phyloP scores from a whole-genome alignment of 1,140 invertebrate genomes.

The Oryzaephilus surinamensis region DNA sequence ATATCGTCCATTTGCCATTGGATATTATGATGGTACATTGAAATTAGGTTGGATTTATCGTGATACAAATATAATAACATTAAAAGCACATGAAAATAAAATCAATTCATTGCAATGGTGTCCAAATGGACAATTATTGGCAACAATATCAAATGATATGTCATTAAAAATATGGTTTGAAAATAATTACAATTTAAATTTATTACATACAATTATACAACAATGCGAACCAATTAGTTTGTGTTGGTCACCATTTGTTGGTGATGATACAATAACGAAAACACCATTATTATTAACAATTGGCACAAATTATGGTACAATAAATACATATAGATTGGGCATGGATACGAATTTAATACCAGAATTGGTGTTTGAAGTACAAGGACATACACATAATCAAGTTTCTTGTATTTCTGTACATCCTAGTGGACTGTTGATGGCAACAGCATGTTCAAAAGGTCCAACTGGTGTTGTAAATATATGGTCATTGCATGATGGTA shows the following conservation, averaged over 20 bases:
- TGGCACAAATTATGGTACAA: constrained; percentile 41
- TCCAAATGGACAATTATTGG: constrained; percentile 41
- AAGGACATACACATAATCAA: constrained; percentile 44
- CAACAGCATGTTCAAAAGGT: constrained; percentile 41
- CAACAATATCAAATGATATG: constrained; percentile 38
- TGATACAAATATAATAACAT: constrained; percentile 34
- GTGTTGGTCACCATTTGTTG: constrained; percentile 41
- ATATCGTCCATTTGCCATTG: constrained; percentile 44
- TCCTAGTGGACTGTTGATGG: constrained; percentile 42
- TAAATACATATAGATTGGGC: constrained; percentile 43
- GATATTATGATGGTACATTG: constrained; percentile 46
- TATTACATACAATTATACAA: constrained; percentile 35
- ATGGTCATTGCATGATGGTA: constrained; percentile 51
- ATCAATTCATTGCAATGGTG: constrained; percentile 40
- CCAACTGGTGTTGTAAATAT: constrained; percentile 50
- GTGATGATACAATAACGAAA: constrained; percentile 28
- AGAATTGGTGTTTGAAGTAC: constrained; percentile 36
- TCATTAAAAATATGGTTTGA: constrained; percentile 42
- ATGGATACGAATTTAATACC: constrained; percentile 22
- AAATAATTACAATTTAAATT: constrained; percentile 32
- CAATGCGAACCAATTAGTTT: constrained; percentile 36
- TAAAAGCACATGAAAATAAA: constrained; percentile 42
- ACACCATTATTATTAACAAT: constrained; percentile 37
- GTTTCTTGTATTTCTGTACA: constrained; percentile 44
- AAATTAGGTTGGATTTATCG: constrained; percentile 37